A percentile compares a stretch with the other conserved stretches of the same genome.
phyloP scores from a whole-genome alignment of 2,888 invertebrate species.

The Ellobium chinense region DNA sequence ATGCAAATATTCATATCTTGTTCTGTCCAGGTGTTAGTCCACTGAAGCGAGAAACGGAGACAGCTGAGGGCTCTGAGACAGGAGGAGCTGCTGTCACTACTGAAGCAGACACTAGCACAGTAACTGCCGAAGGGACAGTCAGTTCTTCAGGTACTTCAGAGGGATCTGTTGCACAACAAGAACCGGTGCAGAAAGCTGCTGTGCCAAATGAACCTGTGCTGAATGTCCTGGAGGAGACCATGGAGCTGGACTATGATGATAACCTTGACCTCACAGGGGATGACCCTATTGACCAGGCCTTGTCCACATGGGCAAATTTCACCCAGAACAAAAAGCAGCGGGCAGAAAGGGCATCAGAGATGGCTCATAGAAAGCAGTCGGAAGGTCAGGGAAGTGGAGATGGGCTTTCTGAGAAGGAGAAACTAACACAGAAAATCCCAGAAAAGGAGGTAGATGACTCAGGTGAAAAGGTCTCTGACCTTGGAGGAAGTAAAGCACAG shows the following conservation, averaged over 20 bases:
- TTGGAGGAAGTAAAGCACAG: neutral
- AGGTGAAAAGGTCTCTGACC: neutral
- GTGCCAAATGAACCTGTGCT: neutral
- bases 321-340: slow-evolving; percentile 33
- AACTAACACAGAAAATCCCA: neutral
- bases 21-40: slow-evolving; percentile 8
- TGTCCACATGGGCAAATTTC: slow-evolving; percentile 26
- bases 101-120: neutral
- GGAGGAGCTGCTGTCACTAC: neutral
- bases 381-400: neutral
- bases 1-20: no score
- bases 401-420: slow-evolving; percentile 9
- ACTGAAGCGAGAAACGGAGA: slow-evolving; percentile 9
- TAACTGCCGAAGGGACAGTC: no score
- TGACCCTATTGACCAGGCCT: slow-evolving; percentile 43
- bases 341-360: slow-evolving; percentile 7
- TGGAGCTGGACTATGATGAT: slow-evolving; percentile 59
- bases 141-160: no score
- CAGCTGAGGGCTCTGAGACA: neutral
- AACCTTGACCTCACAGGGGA: slow-evolving; percentile 61
- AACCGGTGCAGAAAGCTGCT: neutral
- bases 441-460: slow-evolving; percentile 32
- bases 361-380: neutral
- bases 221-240: slow-evolving; percentile 28
- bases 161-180: neutral